Conservation (phyloP, 2,113 vertebrate species). For the Desmodus rotundus region DNA sequence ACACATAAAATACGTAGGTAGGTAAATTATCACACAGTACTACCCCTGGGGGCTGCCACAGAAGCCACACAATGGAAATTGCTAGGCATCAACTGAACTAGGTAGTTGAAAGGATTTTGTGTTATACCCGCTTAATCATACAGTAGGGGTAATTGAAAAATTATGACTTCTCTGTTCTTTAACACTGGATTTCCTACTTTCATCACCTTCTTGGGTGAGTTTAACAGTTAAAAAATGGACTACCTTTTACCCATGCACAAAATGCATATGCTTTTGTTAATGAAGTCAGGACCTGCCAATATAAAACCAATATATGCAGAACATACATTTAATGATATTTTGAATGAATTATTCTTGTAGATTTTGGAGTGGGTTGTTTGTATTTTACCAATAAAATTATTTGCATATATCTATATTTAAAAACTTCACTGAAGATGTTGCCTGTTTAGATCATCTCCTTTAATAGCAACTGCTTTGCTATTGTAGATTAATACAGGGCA, state of each 20-base stretch:
- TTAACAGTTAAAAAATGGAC: neutral
- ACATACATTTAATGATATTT: neutral
- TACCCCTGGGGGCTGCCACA: neutral
- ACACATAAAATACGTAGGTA: neutral
- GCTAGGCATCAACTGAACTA: neutral
- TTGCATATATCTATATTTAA: neutral
- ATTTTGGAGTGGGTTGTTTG: neutral
- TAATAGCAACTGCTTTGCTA: neutral
- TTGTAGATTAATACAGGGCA: rapidly evolving
- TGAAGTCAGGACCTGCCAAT: neutral
- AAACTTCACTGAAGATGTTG: neutral
- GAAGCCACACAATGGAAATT: neutral
- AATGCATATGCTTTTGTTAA: neutral
- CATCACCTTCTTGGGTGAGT: neutral
- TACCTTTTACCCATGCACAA: neutral
- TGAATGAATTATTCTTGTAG: neutral
- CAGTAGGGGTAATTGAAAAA: neutral
- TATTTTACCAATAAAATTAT: neutral
- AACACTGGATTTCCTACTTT: neutral
- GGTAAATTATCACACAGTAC: neutral
- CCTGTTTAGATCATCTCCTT: neutral
- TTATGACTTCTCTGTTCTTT: neutral
- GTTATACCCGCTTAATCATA: neutral
- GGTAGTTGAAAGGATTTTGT: neutral
- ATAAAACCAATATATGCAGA: neutral